Evolutionary conservation across 2,888 invertebrate genomes (phyloP).

Genomic region (Flexamia atlantica): DNA sequence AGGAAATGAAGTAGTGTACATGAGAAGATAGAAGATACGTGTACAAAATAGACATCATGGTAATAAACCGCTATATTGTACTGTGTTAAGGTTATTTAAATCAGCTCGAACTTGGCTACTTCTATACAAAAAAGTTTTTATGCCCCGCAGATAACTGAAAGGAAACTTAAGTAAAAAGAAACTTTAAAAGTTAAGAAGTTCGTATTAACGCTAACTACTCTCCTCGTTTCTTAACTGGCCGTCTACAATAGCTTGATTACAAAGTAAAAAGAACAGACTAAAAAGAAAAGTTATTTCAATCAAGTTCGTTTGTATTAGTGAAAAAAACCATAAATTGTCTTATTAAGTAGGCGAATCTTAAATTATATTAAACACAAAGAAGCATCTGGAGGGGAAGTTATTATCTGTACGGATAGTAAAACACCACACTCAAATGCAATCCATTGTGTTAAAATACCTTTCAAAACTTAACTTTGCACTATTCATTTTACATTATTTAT

Average conservation of each 20-base stretch:
- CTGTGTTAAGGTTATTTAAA: too few relatives aligned
- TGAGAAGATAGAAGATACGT: too few relatives aligned
- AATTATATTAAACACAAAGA: background rate
- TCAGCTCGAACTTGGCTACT: too few relatives aligned
- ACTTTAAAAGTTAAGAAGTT: slow-evolving; percentile 19
- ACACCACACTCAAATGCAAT: background rate
- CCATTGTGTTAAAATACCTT: background rate
- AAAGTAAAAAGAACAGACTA: background rate
- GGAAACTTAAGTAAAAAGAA: slow-evolving; percentile 16
- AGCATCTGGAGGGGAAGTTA: background rate
- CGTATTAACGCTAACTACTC: slow-evolving; percentile 14
- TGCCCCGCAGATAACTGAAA: background rate
- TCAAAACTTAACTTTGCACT: background rate
- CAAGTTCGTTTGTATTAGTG: background rate
- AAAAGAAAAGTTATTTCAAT: slow-evolving; percentile 9
- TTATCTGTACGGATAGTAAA: background rate
- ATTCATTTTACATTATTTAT: too few relatives aligned
- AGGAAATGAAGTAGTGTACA: too few relatives aligned
- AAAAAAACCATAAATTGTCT: background rate
- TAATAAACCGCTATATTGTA: too few relatives aligned
- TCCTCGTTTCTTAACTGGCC: slow-evolving; percentile 24
- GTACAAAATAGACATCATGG: too few relatives aligned
- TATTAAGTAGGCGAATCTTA: background rate
- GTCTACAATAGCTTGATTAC: slow-evolving; percentile 19
- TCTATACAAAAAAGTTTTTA: background rate